These are phyloP conservation scores for Xiphophorus couchianus DNA, from an alignment of 2,113 vertebrate species.

Conservation along the genomic window DNA sequence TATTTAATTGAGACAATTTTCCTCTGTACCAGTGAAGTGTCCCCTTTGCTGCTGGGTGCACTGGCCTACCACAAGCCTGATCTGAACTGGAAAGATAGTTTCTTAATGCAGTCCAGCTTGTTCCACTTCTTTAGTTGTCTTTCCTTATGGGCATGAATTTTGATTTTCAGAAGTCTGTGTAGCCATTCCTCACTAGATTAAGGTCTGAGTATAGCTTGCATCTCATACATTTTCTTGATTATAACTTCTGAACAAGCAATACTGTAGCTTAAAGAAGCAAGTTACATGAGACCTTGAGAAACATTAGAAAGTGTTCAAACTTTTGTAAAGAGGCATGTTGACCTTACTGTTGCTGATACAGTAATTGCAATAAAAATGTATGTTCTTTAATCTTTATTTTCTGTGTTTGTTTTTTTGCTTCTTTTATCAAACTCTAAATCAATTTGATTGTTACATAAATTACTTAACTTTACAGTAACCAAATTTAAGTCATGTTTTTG, in stretches of 20 bases:
- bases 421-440: not conserved
- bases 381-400: no score
- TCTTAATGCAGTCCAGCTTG: not conserved
- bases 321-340: no score
- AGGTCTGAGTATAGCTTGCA: not conserved
- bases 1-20: slow-evolving; percentile 1
- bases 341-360: no score
- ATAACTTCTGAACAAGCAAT: not conserved
- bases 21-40: not conserved
- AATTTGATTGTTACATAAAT: not conserved
- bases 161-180: not conserved
- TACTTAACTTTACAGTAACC: slow-evolving; percentile 7
- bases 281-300: not conserved
- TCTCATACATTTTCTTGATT: not conserved
- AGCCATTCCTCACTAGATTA: not conserved
- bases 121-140: not conserved
- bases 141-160: not conserved
- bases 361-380: no score
- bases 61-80: not conserved
- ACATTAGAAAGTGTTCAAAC: no score
- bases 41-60: not conserved
- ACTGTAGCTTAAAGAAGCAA: not conserved
- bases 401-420: no score
- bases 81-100: not conserved
- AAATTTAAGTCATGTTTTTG: not conserved